A percentile compares a stretch with the other conserved stretches of the same genome.
Conservation (phyloP, 2,888 invertebrate genomes). For the Metallyticus violacea region DNA sequence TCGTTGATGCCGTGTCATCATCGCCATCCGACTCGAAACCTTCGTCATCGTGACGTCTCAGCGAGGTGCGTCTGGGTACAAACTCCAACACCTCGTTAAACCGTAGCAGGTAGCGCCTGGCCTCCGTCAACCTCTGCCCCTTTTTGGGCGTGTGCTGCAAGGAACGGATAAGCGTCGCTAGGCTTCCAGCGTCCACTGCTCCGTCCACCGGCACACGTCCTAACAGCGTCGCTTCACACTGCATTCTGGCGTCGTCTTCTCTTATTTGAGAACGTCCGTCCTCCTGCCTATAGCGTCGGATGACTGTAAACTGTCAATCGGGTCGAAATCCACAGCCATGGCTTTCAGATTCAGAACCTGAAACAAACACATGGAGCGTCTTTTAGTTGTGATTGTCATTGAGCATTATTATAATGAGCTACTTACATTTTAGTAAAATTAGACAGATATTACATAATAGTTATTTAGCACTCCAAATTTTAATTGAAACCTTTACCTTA, state of each 20-base stretch:
- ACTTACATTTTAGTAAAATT: too few relatives aligned
- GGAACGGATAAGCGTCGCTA: conserved; percentile 35
- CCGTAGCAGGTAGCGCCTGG: conserved; percentile 23
- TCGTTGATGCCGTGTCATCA: conserved; percentile 40
- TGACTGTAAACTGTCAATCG: not conserved
- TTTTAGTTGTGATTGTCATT: too few relatives aligned
- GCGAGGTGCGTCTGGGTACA: not conserved
- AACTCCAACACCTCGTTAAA: conserved; percentile 25
- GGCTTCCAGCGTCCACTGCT: conserved; percentile 35
- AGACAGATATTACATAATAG: too few relatives aligned
- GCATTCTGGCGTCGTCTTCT: not conserved
- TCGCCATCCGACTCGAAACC: conserved; percentile 50
- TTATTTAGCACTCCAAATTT: too few relatives aligned
- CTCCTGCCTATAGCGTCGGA: not conserved
- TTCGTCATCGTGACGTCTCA: conserved; percentile 42
- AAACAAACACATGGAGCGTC: not conserved
- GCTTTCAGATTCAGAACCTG: not conserved
- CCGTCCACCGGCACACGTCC: conserved; percentile 37
- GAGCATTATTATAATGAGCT: too few relatives aligned
- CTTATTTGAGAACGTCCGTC: not conserved
- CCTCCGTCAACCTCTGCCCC: not conserved
- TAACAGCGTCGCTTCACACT: conserved; percentile 37
- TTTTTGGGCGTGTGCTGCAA: conserved; percentile 3
- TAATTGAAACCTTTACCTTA: too few relatives aligned
- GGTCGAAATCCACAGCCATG: not conserved